Percentiles rank a stretch among this genome's conserved stretches.
Evolutionary conservation across 1,140 invertebrate genomes (phyloP).

Genomic region (Drosophila ficusphila): DNA sequence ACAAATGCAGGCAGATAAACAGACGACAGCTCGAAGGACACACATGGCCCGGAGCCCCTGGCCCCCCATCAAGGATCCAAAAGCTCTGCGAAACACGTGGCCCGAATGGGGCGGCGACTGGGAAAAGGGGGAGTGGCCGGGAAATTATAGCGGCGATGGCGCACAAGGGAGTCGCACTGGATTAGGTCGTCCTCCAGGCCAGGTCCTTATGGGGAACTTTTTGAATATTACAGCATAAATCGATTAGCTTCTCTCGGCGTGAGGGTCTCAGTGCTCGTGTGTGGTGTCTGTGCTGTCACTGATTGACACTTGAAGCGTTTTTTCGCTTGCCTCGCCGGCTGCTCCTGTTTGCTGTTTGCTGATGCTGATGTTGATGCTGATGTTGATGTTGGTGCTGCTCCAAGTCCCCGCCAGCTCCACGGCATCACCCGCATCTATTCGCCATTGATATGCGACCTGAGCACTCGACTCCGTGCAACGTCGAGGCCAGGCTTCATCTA

Average conservation of each 20-base stretch:
- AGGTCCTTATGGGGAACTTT: slow-evolving; percentile 75
- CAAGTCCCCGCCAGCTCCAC: slow-evolving; percentile 1
- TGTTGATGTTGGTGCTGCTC: slow-evolving; percentile 49
- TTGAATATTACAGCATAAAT: slow-evolving; percentile 83
- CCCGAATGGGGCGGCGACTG: not conserved
- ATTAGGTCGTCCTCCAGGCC: slow-evolving; percentile 67
- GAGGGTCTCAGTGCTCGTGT: slow-evolving; percentile 8
- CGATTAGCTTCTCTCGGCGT: slow-evolving; percentile 77
- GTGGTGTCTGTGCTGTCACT: slow-evolving; percentile 61
- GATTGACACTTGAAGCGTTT: slow-evolving; percentile 81
- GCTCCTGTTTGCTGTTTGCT: slow-evolving; percentile 58
- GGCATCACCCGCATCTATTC: slow-evolving; percentile 7
- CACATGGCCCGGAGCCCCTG: slow-evolving; percentile 51
- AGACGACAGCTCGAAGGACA: slow-evolving; percentile 54
- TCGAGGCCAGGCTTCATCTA: slow-evolving; percentile 36
- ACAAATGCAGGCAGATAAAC: slow-evolving; percentile 82
- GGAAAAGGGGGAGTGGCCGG: slow-evolving; percentile 26
- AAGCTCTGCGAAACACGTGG: slow-evolving; percentile 21
- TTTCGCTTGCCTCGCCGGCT: slow-evolving; percentile 64
- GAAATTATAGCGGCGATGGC: slow-evolving; percentile 69
- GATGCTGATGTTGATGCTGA: too few species aligned
- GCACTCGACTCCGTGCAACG: slow-evolving; percentile 52
- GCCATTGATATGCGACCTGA: slow-evolving; percentile 66
- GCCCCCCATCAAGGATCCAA: slow-evolving; percentile 1
- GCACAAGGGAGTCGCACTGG: slow-evolving; percentile 69